Conservation (phyloP, 2,888 invertebrate species). For the Heteromyza rotundicornis region DNA sequence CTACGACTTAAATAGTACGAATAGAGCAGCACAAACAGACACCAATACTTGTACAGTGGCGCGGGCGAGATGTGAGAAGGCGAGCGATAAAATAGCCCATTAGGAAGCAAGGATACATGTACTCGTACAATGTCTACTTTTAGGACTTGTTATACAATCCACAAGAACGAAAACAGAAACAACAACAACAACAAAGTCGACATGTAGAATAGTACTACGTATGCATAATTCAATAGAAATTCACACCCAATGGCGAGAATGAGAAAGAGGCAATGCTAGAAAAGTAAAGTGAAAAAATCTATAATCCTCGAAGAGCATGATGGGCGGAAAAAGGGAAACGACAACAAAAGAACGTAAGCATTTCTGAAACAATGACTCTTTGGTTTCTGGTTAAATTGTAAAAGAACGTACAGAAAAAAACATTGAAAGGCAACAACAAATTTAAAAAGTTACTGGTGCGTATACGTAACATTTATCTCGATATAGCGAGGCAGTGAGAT, state of each 20-base stretch:
- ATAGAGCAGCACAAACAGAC: background rate
- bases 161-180: conserved; percentile 10
- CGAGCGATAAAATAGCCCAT: background rate
- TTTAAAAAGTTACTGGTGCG: conserved; percentile 32
- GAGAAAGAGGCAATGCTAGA: background rate
- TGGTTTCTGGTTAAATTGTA: too few relatives aligned
- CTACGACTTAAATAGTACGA: conserved; percentile 15
- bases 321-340: conserved; percentile 46
- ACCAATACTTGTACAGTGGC: too few relatives aligned
- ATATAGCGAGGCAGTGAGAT: background rate
- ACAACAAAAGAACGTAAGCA: conserved; percentile 28
- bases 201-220: background rate
- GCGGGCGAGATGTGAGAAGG: too few relatives aligned
- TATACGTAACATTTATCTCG: conserved; percentile 34
- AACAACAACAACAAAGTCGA: background rate
- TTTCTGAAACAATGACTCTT: conserved; percentile 7
- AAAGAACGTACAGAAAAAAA: background rate
- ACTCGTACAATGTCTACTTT: background rate
- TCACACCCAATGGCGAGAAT: conserved; percentile 4
- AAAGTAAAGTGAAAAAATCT: conserved; percentile 39
- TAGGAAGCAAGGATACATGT: background rate
- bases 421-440: conserved; percentile 15
- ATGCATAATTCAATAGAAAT: conserved; percentile 19
- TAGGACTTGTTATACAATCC: background rate
- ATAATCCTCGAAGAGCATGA: conserved; percentile 40